phyloP scores from a whole-genome alignment of 1,140 invertebrate genomes.

The Proctacanthus coquilletti region DNA sequence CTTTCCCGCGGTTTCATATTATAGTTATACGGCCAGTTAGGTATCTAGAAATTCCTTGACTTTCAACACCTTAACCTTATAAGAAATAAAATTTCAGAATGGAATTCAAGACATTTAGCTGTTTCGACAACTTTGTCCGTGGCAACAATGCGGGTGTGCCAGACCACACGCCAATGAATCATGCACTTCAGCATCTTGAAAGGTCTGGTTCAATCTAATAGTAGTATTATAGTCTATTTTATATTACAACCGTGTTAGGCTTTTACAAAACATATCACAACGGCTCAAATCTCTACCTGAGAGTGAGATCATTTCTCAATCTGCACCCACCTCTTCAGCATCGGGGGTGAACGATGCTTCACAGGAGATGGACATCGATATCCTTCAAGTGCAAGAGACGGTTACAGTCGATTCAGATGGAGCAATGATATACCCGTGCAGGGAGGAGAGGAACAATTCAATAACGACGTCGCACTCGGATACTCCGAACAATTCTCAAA shows the following conservation, averaged over 20 bases:
- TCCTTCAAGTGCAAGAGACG: constrained; percentile 33
- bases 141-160: constrained; percentile 59
- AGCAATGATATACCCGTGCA: constrained; percentile 17
- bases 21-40: constrained; percentile 55
- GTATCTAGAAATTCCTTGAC: constrained; percentile 23
- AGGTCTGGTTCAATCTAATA: constrained; percentile 27
- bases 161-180: constrained; percentile 48
- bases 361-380: constrained; percentile 37
- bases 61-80: not conserved
- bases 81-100: constrained; percentile 38
- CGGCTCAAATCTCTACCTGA: constrained; percentile 37
- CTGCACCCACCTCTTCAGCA: constrained; percentile 14
- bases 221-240: constrained; percentile 5
- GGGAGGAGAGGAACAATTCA: constrained; percentile 2
- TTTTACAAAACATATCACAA: constrained; percentile 37
- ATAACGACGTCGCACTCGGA: constrained; percentile 10
- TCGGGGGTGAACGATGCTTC: constrained; percentile 16
- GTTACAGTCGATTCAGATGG: constrained; percentile 26
- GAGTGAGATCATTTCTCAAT: constrained; percentile 31
- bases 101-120: constrained; percentile 66
- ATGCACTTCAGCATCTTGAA: constrained; percentile 52
- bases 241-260: too few relatives aligned
- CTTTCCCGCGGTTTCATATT: constrained; percentile 54
- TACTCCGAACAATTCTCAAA: constrained; percentile 13
- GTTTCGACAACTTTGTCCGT: constrained; percentile 73